Evolutionary conservation across 2,113 vertebrate genomes (phyloP).

Genomic region (Orcinus orca): DNA sequence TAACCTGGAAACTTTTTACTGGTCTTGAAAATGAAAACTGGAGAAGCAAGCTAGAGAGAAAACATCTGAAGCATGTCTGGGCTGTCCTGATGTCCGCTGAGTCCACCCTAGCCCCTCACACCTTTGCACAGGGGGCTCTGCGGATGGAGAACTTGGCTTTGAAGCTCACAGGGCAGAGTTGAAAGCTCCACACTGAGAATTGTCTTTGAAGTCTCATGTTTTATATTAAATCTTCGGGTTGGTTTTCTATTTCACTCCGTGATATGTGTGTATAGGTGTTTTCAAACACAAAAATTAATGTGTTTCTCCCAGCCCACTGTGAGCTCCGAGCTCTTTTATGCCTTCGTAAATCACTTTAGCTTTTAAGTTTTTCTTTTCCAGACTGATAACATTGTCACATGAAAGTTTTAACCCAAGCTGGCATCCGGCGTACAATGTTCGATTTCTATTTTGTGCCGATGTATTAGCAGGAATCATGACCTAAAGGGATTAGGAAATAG

Average conservation of each 20-base stretch:
- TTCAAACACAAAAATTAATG: not conserved
- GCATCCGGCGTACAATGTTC: not conserved
- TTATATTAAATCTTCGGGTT: not conserved
- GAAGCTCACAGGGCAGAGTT: not conserved
- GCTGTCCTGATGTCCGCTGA: not conserved
- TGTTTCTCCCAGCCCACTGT: not conserved
- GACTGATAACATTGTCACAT: not conserved
- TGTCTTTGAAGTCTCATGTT: not conserved
- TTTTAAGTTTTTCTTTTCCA: not conserved
- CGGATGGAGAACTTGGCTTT: not conserved
- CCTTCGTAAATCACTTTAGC: not conserved
- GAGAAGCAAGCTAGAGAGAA: not conserved
- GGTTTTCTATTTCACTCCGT: not conserved
- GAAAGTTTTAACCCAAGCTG: not conserved
- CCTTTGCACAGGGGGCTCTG: not conserved
- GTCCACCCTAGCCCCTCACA: not conserved
- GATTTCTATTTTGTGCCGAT: not conserved
- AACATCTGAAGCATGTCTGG: too few species aligned
- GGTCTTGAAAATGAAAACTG: not conserved
- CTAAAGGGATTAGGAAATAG: not conserved
- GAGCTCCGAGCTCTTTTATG: not conserved
- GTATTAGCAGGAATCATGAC: not conserved
- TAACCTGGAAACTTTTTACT: not conserved
- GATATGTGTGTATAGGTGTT: not conserved
- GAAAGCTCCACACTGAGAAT: not conserved